Conservation (phyloP, 1,140 invertebrate genomes). For the Dreissena rostriformis region DNA sequence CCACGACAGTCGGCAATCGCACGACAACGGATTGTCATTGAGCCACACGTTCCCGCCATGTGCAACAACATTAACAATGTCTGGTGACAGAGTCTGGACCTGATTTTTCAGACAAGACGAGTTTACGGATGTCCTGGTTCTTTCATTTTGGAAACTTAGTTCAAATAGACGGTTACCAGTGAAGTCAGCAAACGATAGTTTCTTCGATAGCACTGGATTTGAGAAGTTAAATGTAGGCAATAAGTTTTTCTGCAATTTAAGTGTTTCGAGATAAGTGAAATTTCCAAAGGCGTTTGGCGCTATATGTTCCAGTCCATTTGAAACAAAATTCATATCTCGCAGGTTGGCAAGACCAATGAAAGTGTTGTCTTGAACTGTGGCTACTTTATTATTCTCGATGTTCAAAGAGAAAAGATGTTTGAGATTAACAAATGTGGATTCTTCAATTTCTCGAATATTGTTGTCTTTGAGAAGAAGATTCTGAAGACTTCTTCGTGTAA, state of each 20-base stretch:
- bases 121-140: constrained; percentile 18
- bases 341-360: constrained; percentile 56
- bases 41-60: constrained; percentile 38
- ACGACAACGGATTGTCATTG: constrained; percentile 56
- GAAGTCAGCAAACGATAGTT: constrained; percentile 41
- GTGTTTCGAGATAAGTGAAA: constrained; percentile 35
- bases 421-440: constrained; percentile 45
- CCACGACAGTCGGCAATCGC: constrained; percentile 59
- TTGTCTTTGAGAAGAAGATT: constrained; percentile 57
- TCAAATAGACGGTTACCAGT: constrained; percentile 28
- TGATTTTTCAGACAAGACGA: constrained; percentile 53
- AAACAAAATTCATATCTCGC: constrained; percentile 44
- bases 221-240: constrained; percentile 42
- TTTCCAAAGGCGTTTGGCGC: constrained; percentile 32
- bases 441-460: constrained; percentile 33
- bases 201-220: constrained; percentile 16
- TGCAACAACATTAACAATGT: constrained; percentile 31
- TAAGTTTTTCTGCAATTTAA: constrained; percentile 50
- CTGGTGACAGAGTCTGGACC: constrained; percentile 26
- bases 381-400: constrained; percentile 54
- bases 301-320: constrained; percentile 48
- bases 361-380: constrained; percentile 36
- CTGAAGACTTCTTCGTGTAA: constrained; percentile 37
- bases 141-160: constrained; percentile 9
- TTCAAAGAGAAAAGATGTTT: constrained; percentile 47